Percentiles rank a stretch among this genome's conserved stretches.
phyloP scores from a whole-genome alignment of 2,113 vertebrate species.

The Ovis canadensis region DNA sequence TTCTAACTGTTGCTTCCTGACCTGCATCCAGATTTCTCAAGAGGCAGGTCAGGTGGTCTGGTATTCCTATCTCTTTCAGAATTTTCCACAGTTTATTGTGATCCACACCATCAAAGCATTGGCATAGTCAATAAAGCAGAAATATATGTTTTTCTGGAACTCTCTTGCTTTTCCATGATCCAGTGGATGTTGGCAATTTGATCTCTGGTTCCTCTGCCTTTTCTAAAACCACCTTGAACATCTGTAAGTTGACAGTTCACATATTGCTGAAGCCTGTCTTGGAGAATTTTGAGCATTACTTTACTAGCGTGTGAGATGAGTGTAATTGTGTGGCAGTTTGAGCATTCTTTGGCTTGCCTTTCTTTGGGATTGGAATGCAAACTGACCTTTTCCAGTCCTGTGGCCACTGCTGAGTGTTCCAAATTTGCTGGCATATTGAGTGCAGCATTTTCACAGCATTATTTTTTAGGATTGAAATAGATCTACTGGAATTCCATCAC shows the following conservation, averaged over 20 bases:
- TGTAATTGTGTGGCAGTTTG: not conserved
- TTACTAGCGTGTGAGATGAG: not conserved
- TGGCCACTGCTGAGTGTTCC: not conserved
- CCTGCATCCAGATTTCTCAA: not conserved
- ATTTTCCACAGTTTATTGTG: not conserved
- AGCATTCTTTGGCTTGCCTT: not conserved
- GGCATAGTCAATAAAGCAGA: not conserved
- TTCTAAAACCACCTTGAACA: not conserved
- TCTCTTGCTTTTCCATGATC: not conserved
- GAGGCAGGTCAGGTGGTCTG: not conserved
- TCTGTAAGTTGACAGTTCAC: not conserved
- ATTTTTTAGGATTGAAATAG: not conserved
- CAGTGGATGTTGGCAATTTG: accelerated
- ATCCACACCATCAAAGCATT: not conserved
- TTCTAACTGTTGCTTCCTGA: not conserved
- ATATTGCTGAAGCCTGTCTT: not conserved
- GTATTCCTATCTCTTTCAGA: not conserved
- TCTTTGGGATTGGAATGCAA: not conserved
- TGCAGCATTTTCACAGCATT: not conserved
- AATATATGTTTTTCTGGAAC: not conserved
- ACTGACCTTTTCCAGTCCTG: not conserved
- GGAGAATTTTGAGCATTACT: not conserved
- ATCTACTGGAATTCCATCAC: not conserved
- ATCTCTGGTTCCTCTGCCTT: not conserved
- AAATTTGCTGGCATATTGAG: not conserved